A percentile compares a stretch with the other conserved stretches of the same genome.
phyloP scores from a whole-genome alignment of 2,797 vertebrate species.

The Pangasius djambal region DNA sequence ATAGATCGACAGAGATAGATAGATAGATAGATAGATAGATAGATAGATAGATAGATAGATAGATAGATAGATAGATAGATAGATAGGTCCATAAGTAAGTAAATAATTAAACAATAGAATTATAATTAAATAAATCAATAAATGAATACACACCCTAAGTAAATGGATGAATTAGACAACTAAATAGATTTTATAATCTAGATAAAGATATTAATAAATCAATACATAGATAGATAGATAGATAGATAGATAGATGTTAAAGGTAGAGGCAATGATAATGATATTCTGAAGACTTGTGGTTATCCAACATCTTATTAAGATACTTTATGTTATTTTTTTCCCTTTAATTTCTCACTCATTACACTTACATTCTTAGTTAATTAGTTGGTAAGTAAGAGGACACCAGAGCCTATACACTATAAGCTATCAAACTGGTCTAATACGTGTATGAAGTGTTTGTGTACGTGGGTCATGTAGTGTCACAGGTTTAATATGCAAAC shows the following conservation, averaged over 20 bases:
- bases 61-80: neutral
- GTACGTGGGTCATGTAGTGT: neutral
- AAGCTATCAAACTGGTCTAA: neutral
- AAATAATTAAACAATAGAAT: too few species aligned
- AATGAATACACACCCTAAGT: too few species aligned
- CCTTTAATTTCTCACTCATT: neutral
- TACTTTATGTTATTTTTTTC: neutral
- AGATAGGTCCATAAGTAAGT: too few species aligned
- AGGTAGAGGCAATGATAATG: neutral
- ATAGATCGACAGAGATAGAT: neutral
- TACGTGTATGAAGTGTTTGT: neutral
- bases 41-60: neutral
- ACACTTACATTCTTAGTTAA: neutral
- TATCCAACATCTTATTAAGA: neutral
- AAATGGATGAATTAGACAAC: too few species aligned
- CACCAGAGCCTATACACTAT: neutral
- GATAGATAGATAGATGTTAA: conserved; percentile 33
- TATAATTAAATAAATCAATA: too few species aligned
- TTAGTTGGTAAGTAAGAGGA: neutral
- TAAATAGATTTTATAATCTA: neutral
- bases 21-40: neutral
- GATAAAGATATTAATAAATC: too few species aligned
- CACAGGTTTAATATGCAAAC: conserved; percentile 14
- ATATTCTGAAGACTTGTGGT: neutral
- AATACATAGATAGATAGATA: conserved; percentile 39